A percentile compares a stretch with the other conserved stretches of the same genome.
Evolutionary conservation across 2,113 vertebrate genomes (phyloP).

Genomic region (Tinamus guttatus): DNA sequence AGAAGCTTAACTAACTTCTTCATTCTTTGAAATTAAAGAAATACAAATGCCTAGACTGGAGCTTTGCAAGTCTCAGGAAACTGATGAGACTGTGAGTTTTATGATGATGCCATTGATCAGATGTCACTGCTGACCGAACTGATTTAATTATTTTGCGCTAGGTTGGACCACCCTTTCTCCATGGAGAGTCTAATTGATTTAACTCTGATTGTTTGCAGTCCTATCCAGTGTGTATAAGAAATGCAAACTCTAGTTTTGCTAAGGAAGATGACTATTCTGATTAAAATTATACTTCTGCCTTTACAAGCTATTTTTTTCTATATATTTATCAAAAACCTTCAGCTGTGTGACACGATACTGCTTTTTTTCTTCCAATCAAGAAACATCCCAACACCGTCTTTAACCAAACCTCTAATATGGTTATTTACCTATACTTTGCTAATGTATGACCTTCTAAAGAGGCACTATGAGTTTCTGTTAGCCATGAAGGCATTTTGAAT

Average conservation of each 20-base stretch:
- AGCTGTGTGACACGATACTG: background rate
- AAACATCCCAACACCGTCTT: background rate
- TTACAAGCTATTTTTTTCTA: background rate
- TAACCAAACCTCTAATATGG: background rate
- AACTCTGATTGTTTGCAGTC: background rate
- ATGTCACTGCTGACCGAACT: background rate
- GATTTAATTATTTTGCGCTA: background rate
- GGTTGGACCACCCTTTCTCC: background rate
- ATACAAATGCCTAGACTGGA: background rate
- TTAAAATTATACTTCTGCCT: background rate
- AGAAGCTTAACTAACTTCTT: background rate
- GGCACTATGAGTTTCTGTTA: background rate
- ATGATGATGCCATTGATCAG: background rate
- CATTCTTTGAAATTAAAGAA: background rate
- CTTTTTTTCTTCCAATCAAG: background rate
- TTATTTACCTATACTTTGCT: background rate
- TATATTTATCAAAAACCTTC: background rate
- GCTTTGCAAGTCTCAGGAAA: background rate
- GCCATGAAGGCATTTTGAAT: background rate
- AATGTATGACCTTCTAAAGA: background rate
- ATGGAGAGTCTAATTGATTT: constrained; percentile 29
- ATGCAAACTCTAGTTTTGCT: background rate
- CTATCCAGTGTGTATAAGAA: background rate
- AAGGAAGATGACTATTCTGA: background rate
- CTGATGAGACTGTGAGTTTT: fast-evolving